Percentiles rank a stretch among this genome's conserved stretches.
phyloP scores from a whole-genome alignment of 2,797 vertebrate genomes.

The Cygnus olor region DNA sequence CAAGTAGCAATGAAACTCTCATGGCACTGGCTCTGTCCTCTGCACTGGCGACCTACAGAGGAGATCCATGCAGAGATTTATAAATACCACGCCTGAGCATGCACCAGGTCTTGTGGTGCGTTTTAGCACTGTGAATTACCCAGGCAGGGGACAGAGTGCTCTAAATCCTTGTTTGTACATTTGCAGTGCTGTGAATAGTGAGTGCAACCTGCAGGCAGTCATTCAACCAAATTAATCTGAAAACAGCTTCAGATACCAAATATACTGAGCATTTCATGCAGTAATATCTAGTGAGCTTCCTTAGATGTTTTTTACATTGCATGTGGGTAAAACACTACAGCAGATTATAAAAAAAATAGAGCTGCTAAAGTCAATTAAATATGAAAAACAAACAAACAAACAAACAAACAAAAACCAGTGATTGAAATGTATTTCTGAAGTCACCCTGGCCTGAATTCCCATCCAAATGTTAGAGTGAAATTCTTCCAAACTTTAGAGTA shows the following conservation, averaged over 20 bases:
- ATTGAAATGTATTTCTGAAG: neutral
- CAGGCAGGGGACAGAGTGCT: neutral
- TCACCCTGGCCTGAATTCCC: neutral
- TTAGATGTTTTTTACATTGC: neutral
- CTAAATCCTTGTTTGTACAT: neutral
- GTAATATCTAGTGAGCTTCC: neutral
- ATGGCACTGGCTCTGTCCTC: neutral
- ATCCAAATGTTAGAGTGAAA: neutral
- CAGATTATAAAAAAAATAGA: neutral
- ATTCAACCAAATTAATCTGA: neutral
- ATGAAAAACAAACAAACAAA: neutral
- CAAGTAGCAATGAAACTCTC: neutral
- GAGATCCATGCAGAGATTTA: neutral
- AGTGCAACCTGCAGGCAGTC: neutral
- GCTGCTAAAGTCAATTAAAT: neutral
- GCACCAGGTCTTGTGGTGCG: neutral
- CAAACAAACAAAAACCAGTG: too few species aligned
- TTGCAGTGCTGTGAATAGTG: neutral
- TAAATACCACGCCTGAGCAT: accelerated
- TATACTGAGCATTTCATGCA: neutral
- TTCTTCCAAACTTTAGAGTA: neutral
- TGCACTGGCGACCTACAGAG: neutral
- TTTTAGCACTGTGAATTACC: neutral
- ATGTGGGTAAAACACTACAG: neutral
- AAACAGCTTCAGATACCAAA: neutral